Evolutionary conservation across 2,797 vertebrate genomes (phyloP).

Genomic region (Phoebastria nigripes): DNA sequence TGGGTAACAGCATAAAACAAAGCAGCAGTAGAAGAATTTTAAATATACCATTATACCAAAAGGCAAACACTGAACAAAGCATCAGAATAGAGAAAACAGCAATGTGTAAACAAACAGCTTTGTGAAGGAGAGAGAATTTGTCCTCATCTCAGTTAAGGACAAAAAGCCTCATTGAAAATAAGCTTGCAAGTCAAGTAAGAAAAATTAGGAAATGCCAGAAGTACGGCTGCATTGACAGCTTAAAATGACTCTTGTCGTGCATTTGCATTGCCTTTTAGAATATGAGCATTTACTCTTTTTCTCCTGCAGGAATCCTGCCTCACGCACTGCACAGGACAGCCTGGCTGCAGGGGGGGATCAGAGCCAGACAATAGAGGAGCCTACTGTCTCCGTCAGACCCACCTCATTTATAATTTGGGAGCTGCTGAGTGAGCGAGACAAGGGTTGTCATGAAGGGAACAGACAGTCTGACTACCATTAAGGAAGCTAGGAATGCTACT

Average conservation of each 20-base stretch:
- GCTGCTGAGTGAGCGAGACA: neutral
- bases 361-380: neutral
- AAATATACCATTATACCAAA: neutral
- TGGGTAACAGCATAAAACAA: neutral
- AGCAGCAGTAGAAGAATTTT: neutral
- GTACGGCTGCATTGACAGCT: neutral
- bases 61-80: neutral
- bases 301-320: neutral
- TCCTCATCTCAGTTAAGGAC: neutral
- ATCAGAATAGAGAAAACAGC: neutral
- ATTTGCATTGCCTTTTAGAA: neutral
- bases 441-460: neutral
- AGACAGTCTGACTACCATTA: neutral
- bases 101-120: neutral
- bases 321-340: neutral
- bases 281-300: neutral
- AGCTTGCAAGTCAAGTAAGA: neutral
- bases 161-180: neutral
- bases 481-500: neutral
- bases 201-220: neutral
- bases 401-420: neutral
- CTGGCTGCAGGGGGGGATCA: neutral
- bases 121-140: neutral
- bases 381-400: neutral
- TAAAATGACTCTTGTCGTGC: neutral